These are phyloP conservation scores for Periphyllus acericola DNA, from an alignment of 2,888 invertebrate genomes.

Conservation along the genomic window DNA sequence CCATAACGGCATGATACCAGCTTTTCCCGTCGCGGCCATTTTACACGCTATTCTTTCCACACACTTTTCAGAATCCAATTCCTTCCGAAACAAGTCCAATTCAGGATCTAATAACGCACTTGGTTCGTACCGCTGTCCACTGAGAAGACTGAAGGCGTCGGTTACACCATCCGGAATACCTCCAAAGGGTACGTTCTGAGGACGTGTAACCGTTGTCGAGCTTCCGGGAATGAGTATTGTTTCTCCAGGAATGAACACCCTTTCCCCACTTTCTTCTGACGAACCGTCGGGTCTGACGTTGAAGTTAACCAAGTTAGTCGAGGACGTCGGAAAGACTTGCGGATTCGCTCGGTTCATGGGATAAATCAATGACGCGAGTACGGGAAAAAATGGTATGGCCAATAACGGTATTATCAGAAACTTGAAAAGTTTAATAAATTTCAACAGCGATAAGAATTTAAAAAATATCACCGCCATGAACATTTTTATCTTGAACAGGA, in stretches of 20 bases:
- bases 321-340: background rate
- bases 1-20: constrained; percentile 28
- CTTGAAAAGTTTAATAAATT: constrained; percentile 64
- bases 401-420: constrained; percentile 63
- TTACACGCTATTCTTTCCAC: constrained; percentile 64
- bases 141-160: background rate
- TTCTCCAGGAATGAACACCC: background rate
- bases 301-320: background rate
- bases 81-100: background rate
- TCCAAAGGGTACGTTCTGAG: background rate
- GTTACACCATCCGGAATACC: background rate
- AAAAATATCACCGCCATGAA: constrained; percentile 63
- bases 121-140: background rate
- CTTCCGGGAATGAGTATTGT: background rate
- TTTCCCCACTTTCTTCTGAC: background rate
- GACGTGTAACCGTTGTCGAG: background rate
- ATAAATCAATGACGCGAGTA: background rate
- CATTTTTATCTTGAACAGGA: constrained; percentile 63
- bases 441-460: constrained; percentile 64
- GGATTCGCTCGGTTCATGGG: background rate
- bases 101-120: background rate
- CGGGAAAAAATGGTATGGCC: constrained; percentile 62
- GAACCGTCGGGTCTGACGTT: background rate
- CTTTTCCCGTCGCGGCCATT: constrained; percentile 63
- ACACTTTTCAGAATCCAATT: constrained; percentile 61